Evolutionary conservation across 2,888 invertebrate species (phyloP), one percentile per base, ranked within the genome.

Genomic region (Adelphocoris suturalis): DNA sequence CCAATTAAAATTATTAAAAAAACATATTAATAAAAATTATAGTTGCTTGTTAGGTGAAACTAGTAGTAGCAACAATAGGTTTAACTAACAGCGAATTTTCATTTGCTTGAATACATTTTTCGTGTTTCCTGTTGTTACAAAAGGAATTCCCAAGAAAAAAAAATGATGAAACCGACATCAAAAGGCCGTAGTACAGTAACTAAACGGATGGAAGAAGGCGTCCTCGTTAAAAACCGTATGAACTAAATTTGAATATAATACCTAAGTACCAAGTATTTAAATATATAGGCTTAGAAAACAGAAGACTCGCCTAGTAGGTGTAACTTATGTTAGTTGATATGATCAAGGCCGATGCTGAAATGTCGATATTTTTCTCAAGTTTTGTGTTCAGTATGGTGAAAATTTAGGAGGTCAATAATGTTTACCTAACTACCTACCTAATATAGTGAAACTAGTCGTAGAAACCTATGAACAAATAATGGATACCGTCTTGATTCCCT

Each of bases 31-130:
- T 7, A 37, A 37, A 4, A 52, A 3, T 52, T 3, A 52, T 11
- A 7, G 52, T 61, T 61, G 16, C 61, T 68, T 68, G 68, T 68
- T 68, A 9, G 12, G 27, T 61, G 19, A 9, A 61, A 68, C 23
- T 68, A 11, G 23, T 68, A 68, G 68, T 68, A 68, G 68, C 68
- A 68, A 68, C 68, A 23, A 68, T 68, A 68, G 68, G 19, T 68
- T 68, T 19, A 68, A 16, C 19, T 5, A 23, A 23, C 23, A 12
- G 11, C 7, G 19, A 68, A 19, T 68, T 68, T 68, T 19, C 9
- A 13, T 13, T 68, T 23, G 68, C 19, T 68, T 19, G 23, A 68
- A 23, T 23, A 27, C 52, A 5, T 14, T 37, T 37, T 37, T 57
- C n/a, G 11, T 57, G 57, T 57, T 68, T 27, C 27, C 23, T 3